Conservation (phyloP, 2,113 vertebrate species). For the Tyrannus savana region DNA sequence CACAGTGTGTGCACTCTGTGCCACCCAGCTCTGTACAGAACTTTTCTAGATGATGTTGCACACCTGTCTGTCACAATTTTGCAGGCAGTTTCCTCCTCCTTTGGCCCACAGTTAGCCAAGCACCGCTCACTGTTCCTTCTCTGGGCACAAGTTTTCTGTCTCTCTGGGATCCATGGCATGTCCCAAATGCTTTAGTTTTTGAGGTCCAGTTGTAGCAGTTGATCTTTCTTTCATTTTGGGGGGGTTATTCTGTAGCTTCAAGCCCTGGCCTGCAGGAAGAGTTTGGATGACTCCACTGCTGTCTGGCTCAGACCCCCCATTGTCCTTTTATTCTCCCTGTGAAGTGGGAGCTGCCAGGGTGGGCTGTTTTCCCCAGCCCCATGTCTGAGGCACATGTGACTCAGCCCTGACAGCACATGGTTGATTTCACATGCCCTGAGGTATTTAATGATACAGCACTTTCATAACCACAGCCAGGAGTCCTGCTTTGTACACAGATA, state of each 20-base stretch:
- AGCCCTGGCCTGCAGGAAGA: neutral
- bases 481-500: neutral
- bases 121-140: neutral
- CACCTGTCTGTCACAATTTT: neutral
- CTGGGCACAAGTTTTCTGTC: neutral
- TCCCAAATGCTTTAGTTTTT: neutral
- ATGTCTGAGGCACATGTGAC: neutral
- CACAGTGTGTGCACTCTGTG: neutral
- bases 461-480: constrained; percentile 3
- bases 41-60: neutral
- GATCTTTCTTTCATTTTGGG: neutral
- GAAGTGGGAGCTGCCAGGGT: neutral
- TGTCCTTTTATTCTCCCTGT: neutral
- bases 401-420: constrained; percentile 23
- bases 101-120: neutral
- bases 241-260: neutral
- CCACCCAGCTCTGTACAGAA: neutral
- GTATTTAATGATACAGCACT: constrained; percentile 51
- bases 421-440: constrained; percentile 49
- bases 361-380: neutral
- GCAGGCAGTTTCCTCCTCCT: neutral
- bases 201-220: neutral
- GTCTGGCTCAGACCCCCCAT: neutral
- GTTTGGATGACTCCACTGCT: neutral
- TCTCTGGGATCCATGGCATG: neutral